These are phyloP conservation scores for Thinocorus orbignyianus DNA, from an alignment of 2,113 vertebrate species.

Conservation along the genomic window DNA sequence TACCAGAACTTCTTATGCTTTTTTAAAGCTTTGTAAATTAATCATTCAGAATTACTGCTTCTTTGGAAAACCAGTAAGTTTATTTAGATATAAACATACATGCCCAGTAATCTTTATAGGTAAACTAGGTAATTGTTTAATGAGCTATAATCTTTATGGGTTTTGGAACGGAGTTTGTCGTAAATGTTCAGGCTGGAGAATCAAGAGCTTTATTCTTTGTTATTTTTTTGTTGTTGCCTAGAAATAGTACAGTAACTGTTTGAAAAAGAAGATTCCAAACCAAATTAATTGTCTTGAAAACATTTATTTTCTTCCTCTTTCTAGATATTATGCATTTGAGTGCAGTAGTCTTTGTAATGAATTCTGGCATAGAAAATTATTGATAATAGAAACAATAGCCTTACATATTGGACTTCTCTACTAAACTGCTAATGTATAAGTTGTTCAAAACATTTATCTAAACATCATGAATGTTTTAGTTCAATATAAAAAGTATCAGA, in stretches of 20 bases:
- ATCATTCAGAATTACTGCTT: neutral
- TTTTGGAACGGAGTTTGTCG: neutral
- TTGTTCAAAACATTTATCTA: neutral
- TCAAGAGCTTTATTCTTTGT: neutral
- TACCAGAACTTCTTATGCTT: neutral
- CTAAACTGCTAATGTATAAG: neutral
- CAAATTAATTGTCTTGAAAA: neutral
- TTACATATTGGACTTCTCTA: neutral
- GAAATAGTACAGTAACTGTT: neutral
- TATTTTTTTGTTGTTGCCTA: neutral
- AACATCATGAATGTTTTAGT: neutral
- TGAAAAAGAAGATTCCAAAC: neutral
- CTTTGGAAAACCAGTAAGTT: neutral
- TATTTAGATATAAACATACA: neutral
- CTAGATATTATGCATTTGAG: neutral
- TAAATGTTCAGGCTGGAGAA: neutral
- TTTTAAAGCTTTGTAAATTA: neutral
- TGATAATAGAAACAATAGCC: neutral
- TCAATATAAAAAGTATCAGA: neutral
- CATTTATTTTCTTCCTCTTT: neutral
- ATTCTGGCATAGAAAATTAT: neutral
- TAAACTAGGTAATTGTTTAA: neutral
- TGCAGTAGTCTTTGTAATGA: neutral
- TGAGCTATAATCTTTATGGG: neutral
- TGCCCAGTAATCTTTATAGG: neutral